Evolutionary conservation across 2,797 vertebrate genomes (phyloP).

Genomic region (Enteromius afrohamiltoni): DNA sequence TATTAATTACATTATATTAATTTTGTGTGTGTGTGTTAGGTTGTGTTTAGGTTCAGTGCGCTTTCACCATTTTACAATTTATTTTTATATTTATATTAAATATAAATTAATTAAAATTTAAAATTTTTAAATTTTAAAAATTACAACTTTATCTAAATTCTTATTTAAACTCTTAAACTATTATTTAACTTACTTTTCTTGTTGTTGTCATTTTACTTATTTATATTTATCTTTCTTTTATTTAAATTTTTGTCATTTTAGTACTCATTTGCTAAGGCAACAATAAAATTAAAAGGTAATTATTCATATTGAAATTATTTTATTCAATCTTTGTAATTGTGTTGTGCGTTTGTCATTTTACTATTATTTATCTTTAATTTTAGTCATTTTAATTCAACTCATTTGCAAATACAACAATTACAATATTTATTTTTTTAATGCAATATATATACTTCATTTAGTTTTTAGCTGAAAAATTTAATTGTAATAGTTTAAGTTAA

Average conservation of each 20-base stretch:
- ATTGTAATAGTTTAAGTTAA: background rate
- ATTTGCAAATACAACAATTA: background rate
- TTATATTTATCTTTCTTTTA: no score
- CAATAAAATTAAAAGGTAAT: background rate
- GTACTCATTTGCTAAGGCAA: background rate
- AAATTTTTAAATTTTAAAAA: no score
- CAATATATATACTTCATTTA: background rate
- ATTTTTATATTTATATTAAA: background rate
- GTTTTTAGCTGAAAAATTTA: no score
- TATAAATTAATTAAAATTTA: background rate
- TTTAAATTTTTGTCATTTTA: background rate
- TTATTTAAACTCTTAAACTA: no score
- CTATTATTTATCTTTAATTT: background rate
- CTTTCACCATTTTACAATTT: background rate
- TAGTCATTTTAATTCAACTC: background rate
- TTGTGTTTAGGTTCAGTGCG: background rate
- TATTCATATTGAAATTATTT: no score
- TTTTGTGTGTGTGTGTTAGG: background rate
- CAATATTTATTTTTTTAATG: background rate
- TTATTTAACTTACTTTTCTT: no score
- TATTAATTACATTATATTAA: no score
- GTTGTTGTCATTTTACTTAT: no score
- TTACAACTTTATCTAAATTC: no score
- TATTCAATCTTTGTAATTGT: no score
- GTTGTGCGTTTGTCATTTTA: no score